A percentile compares a stretch with the other conserved stretches of the same genome.
These are phyloP conservation scores for Siniperca chuatsi DNA, from an alignment of 2,113 vertebrate species.

Conservation along the genomic window DNA sequence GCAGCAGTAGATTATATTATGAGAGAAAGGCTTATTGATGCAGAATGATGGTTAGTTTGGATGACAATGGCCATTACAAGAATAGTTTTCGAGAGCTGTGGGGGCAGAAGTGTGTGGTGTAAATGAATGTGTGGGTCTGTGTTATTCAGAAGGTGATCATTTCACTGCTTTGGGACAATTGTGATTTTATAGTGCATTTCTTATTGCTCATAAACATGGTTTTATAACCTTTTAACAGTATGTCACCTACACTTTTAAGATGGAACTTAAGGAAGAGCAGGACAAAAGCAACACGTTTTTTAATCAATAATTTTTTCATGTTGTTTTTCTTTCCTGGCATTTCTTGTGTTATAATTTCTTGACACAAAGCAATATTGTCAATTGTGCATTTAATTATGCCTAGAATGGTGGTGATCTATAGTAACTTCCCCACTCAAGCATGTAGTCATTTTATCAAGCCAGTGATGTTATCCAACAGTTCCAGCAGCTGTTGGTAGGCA, in stretches of 20 bases:
- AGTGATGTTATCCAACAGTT: not conserved
- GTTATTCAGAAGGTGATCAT: conserved; percentile 5
- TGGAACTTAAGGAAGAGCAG: not conserved
- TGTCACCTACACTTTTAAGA: not conserved
- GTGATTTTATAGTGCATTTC: not conserved
- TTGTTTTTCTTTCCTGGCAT: not conserved
- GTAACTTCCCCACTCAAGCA: not conserved
- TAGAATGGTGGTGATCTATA: not conserved
- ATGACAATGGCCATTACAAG: conserved; percentile 35
- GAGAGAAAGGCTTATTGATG: conserved; percentile 46
- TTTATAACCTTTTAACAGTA: not conserved
- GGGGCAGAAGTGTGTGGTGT: conserved; percentile 21
- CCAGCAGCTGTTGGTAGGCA: conserved; percentile 4
- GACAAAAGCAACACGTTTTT: not conserved
- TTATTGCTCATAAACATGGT: not conserved
- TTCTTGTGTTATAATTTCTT: not conserved
- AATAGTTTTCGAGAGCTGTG: conserved; percentile 26
- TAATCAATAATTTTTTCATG: not conserved
- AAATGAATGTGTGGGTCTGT: conserved; percentile 23
- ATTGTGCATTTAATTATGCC: not conserved
- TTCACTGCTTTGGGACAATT: not conserved
- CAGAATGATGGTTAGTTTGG: conserved; percentile 46
- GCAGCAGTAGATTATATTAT: conserved; percentile 54
- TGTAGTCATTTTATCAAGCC: not conserved
- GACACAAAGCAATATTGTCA: not conserved